Evolutionary conservation across 2,113 vertebrate genomes (phyloP).

Genomic region (Chionodraco myersi): DNA sequence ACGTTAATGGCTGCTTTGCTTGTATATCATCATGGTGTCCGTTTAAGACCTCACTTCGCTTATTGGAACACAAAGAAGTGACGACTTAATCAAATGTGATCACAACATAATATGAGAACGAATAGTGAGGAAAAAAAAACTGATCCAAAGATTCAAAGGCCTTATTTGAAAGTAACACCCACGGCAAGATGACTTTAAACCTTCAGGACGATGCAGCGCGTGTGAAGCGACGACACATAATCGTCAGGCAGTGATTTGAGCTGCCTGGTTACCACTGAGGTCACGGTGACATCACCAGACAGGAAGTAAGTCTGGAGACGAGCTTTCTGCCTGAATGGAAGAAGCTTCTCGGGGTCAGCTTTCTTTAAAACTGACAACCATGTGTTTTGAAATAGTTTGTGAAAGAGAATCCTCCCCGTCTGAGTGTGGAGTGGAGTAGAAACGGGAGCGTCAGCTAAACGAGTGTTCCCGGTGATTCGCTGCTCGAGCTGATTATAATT

Average conservation of each 20-base stretch:
- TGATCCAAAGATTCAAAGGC: no score
- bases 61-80: rapidly evolving
- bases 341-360: background rate
- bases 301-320: constrained; percentile 9
- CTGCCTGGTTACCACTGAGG: constrained; percentile 39
- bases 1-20: background rate
- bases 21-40: background rate
- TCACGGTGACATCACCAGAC: constrained; percentile 6
- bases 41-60: background rate
- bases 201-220: no score
- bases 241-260: no score
- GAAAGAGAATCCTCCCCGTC: background rate
- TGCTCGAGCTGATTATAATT: background rate
- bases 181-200: no score
- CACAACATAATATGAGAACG: no score
- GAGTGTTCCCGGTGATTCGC: background rate
- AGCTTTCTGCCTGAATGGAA: constrained; percentile 17
- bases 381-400: constrained; percentile 27
- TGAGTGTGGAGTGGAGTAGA: background rate
- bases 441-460: constrained; percentile 8
- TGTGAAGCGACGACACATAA: no score
- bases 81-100: no score
- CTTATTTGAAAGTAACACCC: no score
- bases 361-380: constrained; percentile 8
- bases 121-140: no score